phyloP scores from a whole-genome alignment of 2,888 invertebrate species.

The Hylaea fasciaria region DNA sequence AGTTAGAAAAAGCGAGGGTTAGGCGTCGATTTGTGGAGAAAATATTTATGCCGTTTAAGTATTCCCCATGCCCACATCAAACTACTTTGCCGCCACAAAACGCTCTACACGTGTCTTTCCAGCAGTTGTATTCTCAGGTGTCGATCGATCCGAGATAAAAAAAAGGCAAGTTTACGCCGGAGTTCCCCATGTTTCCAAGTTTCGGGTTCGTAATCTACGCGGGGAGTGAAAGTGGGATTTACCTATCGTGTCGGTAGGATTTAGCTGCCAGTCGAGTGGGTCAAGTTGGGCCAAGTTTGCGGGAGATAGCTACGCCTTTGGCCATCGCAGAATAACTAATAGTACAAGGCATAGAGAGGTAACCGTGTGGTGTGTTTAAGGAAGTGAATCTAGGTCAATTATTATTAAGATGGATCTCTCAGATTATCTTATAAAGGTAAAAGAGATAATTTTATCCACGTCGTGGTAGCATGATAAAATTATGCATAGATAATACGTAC shows the following conservation, averaged over 20 bases:
- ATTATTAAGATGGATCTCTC: no score
- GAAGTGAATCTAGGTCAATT: no score
- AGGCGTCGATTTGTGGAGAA: no score
- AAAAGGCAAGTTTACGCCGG: constrained; percentile 19
- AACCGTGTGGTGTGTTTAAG: no score
- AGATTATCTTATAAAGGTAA: no score
- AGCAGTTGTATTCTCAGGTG: constrained; percentile 22
- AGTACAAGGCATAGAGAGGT: no score
- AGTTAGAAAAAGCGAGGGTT: no score
- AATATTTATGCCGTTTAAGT: no score
- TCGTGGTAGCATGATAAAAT: no score
- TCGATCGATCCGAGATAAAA: constrained; percentile 22
- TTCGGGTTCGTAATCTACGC: constrained; percentile 28
- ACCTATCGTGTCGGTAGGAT: constrained; percentile 23
- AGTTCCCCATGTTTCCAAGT: constrained; percentile 17
- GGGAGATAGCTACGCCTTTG: constrained; percentile 1
- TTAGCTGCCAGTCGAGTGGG: constrained; percentile 15
- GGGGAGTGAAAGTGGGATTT: constrained; percentile 15
- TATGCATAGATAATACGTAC: no score
- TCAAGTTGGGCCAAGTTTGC: constrained; percentile 7
- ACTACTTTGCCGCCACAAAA: constrained; percentile 10
- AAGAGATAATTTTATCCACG: no score
- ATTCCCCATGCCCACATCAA: constrained; percentile 2
- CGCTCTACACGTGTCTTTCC: constrained; percentile 19
- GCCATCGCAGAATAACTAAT: no score